These are phyloP conservation scores for Onthophagus sagittarius DNA, from an alignment of 2,888 invertebrate genomes.

Conservation along the genomic window DNA sequence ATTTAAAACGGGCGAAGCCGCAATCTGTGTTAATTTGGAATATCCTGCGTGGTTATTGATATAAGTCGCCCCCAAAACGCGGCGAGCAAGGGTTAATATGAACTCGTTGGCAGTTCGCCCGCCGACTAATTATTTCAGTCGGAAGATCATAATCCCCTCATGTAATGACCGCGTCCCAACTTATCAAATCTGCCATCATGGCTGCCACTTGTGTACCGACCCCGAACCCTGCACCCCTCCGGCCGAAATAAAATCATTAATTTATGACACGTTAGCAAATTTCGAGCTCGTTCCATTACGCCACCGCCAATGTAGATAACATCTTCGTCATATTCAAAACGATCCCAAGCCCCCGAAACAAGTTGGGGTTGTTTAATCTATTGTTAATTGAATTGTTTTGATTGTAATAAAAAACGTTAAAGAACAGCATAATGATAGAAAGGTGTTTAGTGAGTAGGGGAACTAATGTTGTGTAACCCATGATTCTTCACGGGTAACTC, in stretches of 20 bases:
- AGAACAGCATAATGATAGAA: neutral
- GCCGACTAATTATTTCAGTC: slow-evolving; percentile 50
- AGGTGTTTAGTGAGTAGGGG: neutral
- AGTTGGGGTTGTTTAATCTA: neutral
- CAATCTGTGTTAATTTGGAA: slow-evolving; percentile 49
- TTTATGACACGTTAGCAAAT: slow-evolving; percentile 38
- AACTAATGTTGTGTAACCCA: slow-evolving; percentile 19
- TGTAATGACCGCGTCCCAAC: slow-evolving; percentile 50
- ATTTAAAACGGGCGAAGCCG: slow-evolving; percentile 39
- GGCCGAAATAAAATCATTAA: slow-evolving; percentile 40
- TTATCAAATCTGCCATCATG: slow-evolving; percentile 50
- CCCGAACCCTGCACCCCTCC: slow-evolving; percentile 27
- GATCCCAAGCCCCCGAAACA: neutral
- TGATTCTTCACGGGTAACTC: slow-evolving; percentile 18
- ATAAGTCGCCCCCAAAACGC: slow-evolving; percentile 42
- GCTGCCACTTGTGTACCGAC: slow-evolving; percentile 46
- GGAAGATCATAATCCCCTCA: slow-evolving; percentile 51
- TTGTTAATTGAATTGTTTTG: neutral
- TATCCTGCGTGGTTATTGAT: slow-evolving; percentile 49
- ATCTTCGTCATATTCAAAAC: neutral
- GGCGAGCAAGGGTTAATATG: slow-evolving; percentile 47
- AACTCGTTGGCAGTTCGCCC: slow-evolving; percentile 47
- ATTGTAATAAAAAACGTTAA: neutral
- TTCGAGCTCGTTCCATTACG: slow-evolving; percentile 8
- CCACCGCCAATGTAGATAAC: neutral